A percentile compares a stretch with the other conserved stretches of the same genome.
Evolutionary conservation across 1,140 invertebrate genomes (phyloP).

Genomic region (Drosophila setifemur): DNA sequence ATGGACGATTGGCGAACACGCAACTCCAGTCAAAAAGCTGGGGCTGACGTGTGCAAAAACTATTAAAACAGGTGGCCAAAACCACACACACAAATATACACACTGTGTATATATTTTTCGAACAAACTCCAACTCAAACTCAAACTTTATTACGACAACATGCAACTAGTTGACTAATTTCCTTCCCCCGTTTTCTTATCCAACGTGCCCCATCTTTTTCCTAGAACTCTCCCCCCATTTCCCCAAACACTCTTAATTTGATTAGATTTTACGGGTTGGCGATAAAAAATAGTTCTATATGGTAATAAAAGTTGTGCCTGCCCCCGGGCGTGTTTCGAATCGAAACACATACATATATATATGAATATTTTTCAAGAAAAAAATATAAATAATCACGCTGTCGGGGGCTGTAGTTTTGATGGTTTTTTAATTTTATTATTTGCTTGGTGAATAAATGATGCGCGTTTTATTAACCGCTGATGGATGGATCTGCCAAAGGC

Average conservation of each 20-base stretch:
- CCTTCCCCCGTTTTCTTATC: conserved; percentile 49
- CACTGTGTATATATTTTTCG: not conserved
- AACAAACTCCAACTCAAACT: not conserved
- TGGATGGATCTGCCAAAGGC: conserved; percentile 39
- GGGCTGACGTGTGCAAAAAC: conserved; percentile 52
- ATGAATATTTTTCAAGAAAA: conserved; percentile 30
- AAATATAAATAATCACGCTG: conserved; percentile 12
- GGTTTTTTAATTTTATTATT: conserved; percentile 72
- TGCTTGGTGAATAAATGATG: conserved; percentile 26
- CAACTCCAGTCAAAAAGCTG: conserved; percentile 66
- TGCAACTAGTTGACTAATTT: conserved; percentile 75
- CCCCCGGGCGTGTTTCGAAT: conserved; percentile 13
- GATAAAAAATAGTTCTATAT: conserved; percentile 77
- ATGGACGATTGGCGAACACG: conserved; percentile 57
- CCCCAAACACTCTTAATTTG: conserved; percentile 28
- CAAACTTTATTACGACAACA: conserved; percentile 37
- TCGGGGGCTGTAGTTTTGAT: conserved; percentile 43
- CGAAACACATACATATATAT: conserved; percentile 19
- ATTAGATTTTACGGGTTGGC: conserved; percentile 37
- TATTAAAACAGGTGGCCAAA: conserved; percentile 74
- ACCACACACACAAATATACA: conserved; percentile 10
- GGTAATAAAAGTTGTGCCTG: conserved; percentile 60
- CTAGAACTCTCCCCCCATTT: conserved; percentile 21
- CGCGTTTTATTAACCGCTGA: conserved; percentile 30
- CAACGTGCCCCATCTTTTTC: conserved; percentile 18